Base-by-base conservation (phyloP, 2,797 vertebrate genomes). In the Enteromius thamalakanensis region DNA sequence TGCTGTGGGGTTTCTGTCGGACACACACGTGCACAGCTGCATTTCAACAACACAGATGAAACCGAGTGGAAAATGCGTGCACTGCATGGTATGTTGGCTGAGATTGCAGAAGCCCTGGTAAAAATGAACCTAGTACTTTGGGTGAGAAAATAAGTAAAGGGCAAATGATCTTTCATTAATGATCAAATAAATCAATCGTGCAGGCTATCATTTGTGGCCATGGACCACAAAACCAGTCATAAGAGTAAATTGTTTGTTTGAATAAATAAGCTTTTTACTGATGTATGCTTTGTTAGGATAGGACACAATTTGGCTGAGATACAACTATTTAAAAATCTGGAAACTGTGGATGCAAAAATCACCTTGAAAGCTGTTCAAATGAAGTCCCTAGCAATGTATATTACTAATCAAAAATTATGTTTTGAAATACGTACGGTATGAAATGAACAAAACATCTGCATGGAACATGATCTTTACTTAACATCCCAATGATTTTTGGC, bases 21-120 rank as follows among this genome's bases (percentile, higher is more conserved):
- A 83, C 84, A 87, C 83, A 86, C 83, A 84, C 81, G 64, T 72
- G 71, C 82, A 84, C 81, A 86, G 84, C 83, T 84, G 62, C 74
- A 83, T 83, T 87, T 84, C 84, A 85, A 82, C 75, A 86, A 81
- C 81, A 83, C 74, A 84, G 81, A 83, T 82, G 49, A 82, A 42
- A 40, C 47, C 1, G 58, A 80, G 76, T 87, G 87, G 86, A 88
- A 88, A 88, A 86, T 88, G 67, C 23, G 60, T 80, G 87, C 82
- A 79, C 74, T 88, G 84, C 58, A 84, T 88, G 87, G 84, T 84
- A 87, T 64, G 34, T 15, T 64, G 81, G 67, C 84, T 72, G 83
- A 86, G 84, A 77, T 77, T 84, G 85, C 85, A 87, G 81, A 71
- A 85, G 79, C 67, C 65, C 79, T 85, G 83, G 80, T 84, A 79